Evolutionary conservation across 2,113 vertebrate genomes (phyloP), one percentile per base, ranked within the genome.

Genomic region (Antigone vipio): DNA sequence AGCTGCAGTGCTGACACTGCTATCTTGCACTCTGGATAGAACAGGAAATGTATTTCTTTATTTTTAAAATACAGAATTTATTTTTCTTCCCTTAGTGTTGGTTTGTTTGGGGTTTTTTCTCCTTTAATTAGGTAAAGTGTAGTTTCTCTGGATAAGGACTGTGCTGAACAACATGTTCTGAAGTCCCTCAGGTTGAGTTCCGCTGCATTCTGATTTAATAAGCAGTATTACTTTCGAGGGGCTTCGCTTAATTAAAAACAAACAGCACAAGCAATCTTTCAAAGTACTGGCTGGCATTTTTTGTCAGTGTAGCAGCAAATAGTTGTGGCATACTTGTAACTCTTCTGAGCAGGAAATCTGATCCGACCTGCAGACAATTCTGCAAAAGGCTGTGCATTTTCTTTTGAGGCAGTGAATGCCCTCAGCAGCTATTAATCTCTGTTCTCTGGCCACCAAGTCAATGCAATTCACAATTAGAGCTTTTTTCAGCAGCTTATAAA

Each of bases 41-140:
- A 21, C 18, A 47, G 32, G 15, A 93, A 74, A 63, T 15, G 3
- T 17, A 17, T 40, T 72, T 6, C 6, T 32, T 5, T 3, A 9
- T 19, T 53, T 30, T 8, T 47, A 15, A 44, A 44, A 44, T 44
- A 14, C 15, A 44, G 44, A 44, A 44, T 44, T 44, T 44, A 44
- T 44, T 44, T 44, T 44, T 16, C 44, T 44, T 44, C 44, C 44
- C 44, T 72, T 6, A 9, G 44, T 44, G 40, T 44, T 44, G 14
- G 13, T 32, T 5, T 3, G 44, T 44, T 44, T 44, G 13, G 14
- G 6, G 13, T 44, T 19, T 26, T 20, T 15, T 14, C 6, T 18
- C 4, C 8, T 49, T 75, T 38, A 58, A 42, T 56, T 58, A 62
- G 72, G 13, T 40, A 6, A 53, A 55, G 17, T 0, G 0, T 52